Evolutionary conservation across 2,113 vertebrate species (phyloP), one percentile per base, ranked within the genome.

Genomic region (Rhinopithecus roxellana): DNA sequence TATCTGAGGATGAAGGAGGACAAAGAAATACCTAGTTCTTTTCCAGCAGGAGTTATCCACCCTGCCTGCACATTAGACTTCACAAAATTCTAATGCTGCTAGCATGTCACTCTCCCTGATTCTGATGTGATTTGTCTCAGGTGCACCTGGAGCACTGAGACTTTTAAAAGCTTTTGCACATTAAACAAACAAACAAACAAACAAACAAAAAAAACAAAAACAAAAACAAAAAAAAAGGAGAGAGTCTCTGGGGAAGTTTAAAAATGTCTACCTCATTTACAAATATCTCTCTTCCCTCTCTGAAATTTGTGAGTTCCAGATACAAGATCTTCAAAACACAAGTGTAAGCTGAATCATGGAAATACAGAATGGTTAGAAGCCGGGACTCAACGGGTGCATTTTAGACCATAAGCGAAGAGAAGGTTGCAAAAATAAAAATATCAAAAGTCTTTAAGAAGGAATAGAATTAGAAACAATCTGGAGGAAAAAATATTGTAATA

Each of bases 181-280:
- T 11, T 23, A 23, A 9, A 8, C 3, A 22, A 8, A 38, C 38
- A 38, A 38, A 38, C 38, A 38, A 55, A 20, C 20, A 7, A 59
- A 23, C 22, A 59, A 23, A 9, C 3, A 9, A 22, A 8, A 55
- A 18, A 55, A n/a, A n/a, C n/a, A n/a, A n/a, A n/a, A n/a, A n/a
- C n/a, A n/a, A 7, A 59, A 22, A 57, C 0, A 59, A 3, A 57
- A 0, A 9, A 8, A 9, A 23, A 0, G 8, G 1, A 61, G 61
- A 64, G 27, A 81, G 55, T 80, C 59, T 32, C 64, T 81, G n/a
- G 27, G 20, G 40, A 4, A 78, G 7, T 10, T 35, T 23, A 27
- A 35, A 90, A 20, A 32, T 30, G 8, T 77, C 16, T 2, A 9
- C 10, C 17, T 48, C 27, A 14, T 3, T 64, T 14, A 30, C 30